Base-by-base conservation (phyloP, 1,140 invertebrate species). In the Trachelipus rathkii region DNA sequence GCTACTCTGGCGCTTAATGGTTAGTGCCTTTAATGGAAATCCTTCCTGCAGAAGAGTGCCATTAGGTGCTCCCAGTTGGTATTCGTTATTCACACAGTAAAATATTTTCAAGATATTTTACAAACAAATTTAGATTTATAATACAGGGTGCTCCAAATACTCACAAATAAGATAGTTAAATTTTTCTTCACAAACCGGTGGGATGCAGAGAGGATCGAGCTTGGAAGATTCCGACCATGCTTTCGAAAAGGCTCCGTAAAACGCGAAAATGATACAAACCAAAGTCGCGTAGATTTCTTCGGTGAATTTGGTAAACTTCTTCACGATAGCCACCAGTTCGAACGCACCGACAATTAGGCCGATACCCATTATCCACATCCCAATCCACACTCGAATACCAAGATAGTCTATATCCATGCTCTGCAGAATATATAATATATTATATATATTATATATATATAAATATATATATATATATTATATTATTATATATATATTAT, bases 201-300 rank as follows among this genome's bases (percentile, higher is more conserved):
- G 33, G 1, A 33, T 33, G 33, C n/a, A n/a, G n/a, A 33, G 33
- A 1, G 73, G 73, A 69, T 75, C n/a, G 73, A 0, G 50, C 44
- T 23, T 67, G 8, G 73, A 75, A 75, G 66, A 75, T 75, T 10
- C 43, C 53, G 11, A 33, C 50, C 66, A 75, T 66, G 33, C 66
- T 75, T 23, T 75, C 73, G 43, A 24, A 67, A 44, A n/a, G n/a
- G 73, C 73, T 15, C 50, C 95, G 74, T 92, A 90, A 78, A 98
- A n/a, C n/a, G n/a, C 96, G 84, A 97, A 98, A 72, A 98, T 91
- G 50, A 97, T 85, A 0, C 95, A 95, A 81, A 98, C 97, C 9
- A 98, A 87, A 6, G 94, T 92, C 5, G 95, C 93, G 85, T 98
- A 98, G 44, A 98, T 97, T 85, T 99, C 96, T 85, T 98, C 94